Base-by-base conservation (phyloP, 2,113 vertebrate genomes). In the Hypomesus transpacificus region DNA sequence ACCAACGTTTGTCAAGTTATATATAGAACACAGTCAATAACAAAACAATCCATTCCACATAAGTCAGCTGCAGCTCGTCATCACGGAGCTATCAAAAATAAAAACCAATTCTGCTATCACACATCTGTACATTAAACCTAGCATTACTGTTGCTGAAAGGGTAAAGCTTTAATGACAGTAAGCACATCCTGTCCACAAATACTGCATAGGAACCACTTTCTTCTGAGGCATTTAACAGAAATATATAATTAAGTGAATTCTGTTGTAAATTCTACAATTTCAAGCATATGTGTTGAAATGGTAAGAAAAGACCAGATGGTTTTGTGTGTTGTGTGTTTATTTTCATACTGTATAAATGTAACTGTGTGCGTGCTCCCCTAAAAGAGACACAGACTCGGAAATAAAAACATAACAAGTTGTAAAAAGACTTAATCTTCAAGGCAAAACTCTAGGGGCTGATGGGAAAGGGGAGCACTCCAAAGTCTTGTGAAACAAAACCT, bases 41-140 rank as follows among this genome's bases (percentile, higher is more conserved):
- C 61, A 73, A 87, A 80, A 82, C 7, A 65, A 50, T 52, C 67
- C 69, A 71, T 66, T 87, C 76, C 71, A 75, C 46, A 50, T 70
- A 46, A 65, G 70, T 56, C 68, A 50, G 70, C 78, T 72, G 57
- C 71, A 65, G 75, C 61, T 20, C 76, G 78, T 75, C 84, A 80
- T 22, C 81, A 75, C 77, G 75, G 86, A 81, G 69, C 79, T 76
- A 85, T 86, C 64, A 73, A 78, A 74, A 85, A 81, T 61, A 65
- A 81, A 86, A 82, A 74, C 86, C 85, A 89, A 87, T 80, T 82
- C 84, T 82, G 64, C 69, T 75, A 73, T 77, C 77, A 80, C 83
- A 86, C 85, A 77, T 78, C 83, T 85, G 79, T 87, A 91, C 87
- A 87, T 68, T 34, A 73, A 75, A 80, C 82, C 62, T 81, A 73